These are phyloP conservation scores for Colletes latitarsis DNA, from an alignment of 1,140 invertebrate genomes.

Conservation along the genomic window DNA sequence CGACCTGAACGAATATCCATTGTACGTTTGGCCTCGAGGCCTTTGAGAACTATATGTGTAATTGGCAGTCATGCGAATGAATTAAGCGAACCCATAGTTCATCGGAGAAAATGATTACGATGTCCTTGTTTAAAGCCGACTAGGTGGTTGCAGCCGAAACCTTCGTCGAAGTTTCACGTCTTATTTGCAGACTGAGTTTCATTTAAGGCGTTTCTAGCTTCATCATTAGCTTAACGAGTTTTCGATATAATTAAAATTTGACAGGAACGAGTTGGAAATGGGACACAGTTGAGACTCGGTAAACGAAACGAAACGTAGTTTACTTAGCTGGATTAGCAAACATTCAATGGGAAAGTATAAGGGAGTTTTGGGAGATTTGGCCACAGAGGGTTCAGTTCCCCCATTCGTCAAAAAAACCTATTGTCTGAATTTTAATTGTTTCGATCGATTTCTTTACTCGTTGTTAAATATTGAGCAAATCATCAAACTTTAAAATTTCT, in stretches of 20 bases:
- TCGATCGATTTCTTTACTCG: too few species aligned
- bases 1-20: background rate
- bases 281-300: background rate
- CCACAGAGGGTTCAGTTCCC: too few species aligned
- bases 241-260: slow-evolving; percentile 53
- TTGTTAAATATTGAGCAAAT: too few species aligned
- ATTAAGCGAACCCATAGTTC: background rate
- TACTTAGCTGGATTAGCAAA: slow-evolving; percentile 10
- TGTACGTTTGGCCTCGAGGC: background rate
- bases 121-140: background rate
- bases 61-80: background rate
- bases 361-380: too few species aligned
- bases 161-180: background rate
- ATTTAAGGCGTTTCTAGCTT: background rate
- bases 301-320: background rate
- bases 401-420: too few species aligned
- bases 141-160: background rate
- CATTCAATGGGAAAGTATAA: background rate
- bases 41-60: slow-evolving; percentile 5
- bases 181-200: background rate
- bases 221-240: slow-evolving; percentile 49
- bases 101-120: too few species aligned
- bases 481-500: too few species aligned
- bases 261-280: slow-evolving; percentile 19
- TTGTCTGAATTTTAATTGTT: too few species aligned